Conservation (phyloP, 1,140 invertebrate species). For the Pygmarrhopalites habei region DNA sequence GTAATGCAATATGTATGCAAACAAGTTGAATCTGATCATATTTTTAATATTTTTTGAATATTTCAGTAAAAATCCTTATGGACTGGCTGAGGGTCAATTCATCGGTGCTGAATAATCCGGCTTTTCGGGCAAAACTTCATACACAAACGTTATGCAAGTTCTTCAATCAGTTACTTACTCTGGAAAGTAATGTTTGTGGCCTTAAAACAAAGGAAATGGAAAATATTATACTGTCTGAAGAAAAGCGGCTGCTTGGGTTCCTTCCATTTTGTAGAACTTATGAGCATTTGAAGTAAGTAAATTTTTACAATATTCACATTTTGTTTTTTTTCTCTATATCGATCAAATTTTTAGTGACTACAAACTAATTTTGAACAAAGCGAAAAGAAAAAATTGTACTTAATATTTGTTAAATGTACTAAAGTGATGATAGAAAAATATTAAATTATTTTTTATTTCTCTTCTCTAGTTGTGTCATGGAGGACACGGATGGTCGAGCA, state of each 20-base stretch:
- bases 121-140: conserved; percentile 26
- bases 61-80: conserved; percentile 34
- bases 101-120: conserved; percentile 16
- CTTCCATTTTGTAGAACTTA: conserved; percentile 25
- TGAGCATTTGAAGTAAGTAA: conserved; percentile 31
- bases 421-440: no score
- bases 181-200: conserved; percentile 17
- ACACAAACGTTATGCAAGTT: conserved; percentile 17
- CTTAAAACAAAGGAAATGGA: conserved; percentile 20
- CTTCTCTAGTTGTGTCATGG: conserved; percentile 15
- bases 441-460: no score
- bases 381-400: no score
- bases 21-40: no score
- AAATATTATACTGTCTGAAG: conserved; percentile 32
- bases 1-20: no score
- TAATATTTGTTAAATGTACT: no score
- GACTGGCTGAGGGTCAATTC: conserved; percentile 30
- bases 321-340: no score
- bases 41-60: no score
- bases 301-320: no score
- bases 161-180: conserved; percentile 27
- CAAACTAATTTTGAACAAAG: no score
- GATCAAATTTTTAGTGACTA: no score
- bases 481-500: conserved; percentile 16
- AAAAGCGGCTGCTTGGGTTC: conserved; percentile 34